These are phyloP conservation scores for Manduca sexta DNA, from an alignment of 1,140 invertebrate genomes.

Conservation along the genomic window DNA sequence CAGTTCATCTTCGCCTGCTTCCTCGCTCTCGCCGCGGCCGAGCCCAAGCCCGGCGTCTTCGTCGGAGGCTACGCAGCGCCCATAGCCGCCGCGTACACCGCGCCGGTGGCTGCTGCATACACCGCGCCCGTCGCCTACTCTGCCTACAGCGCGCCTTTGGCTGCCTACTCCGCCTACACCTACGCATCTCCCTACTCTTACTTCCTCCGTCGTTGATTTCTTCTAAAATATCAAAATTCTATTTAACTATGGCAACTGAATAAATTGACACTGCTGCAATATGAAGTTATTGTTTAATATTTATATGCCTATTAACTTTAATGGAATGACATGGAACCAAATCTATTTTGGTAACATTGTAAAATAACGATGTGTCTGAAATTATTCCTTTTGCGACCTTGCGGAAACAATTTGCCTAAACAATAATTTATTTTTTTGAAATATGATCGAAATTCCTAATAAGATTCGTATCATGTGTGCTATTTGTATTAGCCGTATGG, in stretches of 20 bases:
- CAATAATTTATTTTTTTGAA: too few species aligned
- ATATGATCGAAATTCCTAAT: too few species aligned
- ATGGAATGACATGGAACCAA: too few species aligned
- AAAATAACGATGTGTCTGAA: too few species aligned
- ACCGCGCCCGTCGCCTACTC: conserved; percentile 53
- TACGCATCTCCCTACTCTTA: conserved; percentile 51
- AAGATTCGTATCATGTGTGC: too few species aligned
- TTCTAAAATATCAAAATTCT: background rate
- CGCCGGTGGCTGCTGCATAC: conserved; percentile 43
- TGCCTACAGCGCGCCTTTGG: conserved; percentile 36
- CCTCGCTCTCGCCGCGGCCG: conserved; percentile 56
- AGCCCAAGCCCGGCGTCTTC: conserved; percentile 54
- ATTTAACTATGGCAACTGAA: background rate
- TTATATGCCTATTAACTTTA: too few species aligned
- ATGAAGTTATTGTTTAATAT: background rate
- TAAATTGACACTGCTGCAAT: background rate
- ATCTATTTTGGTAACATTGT: too few species aligned
- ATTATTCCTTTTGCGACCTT: too few species aligned
- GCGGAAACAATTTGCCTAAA: too few species aligned
- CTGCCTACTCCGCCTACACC: conserved; percentile 44
- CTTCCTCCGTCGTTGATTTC: conserved; percentile 20
- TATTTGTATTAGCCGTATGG: too few species aligned
- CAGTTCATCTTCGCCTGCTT: conserved; percentile 70
- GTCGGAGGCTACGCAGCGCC: conserved; percentile 39
- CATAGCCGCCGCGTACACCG: conserved; percentile 43